Evolutionary conservation across 2,113 vertebrate species (phyloP).

Genomic region (Oriolus oriolus): DNA sequence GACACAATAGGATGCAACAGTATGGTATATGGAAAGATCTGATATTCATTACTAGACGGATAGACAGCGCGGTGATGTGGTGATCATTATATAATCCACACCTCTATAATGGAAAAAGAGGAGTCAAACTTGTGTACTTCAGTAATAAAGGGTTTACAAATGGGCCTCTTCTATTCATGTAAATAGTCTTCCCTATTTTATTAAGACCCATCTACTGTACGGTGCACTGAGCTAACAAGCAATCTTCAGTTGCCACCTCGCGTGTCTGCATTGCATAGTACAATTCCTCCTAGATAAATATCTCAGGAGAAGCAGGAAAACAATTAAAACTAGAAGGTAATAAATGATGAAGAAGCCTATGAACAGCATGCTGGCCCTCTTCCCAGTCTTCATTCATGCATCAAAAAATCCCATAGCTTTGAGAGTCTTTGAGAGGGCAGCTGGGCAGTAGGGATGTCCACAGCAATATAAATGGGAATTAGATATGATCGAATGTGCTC

Average conservation of each 20-base stretch:
- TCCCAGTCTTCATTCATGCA: slow-evolving; percentile 79
- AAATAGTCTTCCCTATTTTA: slow-evolving; percentile 25
- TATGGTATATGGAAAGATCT: background rate
- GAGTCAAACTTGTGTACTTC: slow-evolving; percentile 21
- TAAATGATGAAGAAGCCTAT: slow-evolving; percentile 77
- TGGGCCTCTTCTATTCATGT: background rate
- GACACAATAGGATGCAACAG: background rate
- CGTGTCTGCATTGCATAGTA: slow-evolving; percentile 8
- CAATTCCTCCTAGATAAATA: slow-evolving; percentile 71
- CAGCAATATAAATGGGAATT: slow-evolving; percentile 74
- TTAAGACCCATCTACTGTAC: background rate
- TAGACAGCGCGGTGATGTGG: background rate
- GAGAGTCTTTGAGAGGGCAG: slow-evolving; percentile 73
- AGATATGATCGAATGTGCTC: slow-evolving; percentile 74
- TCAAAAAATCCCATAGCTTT: slow-evolving; percentile 73
- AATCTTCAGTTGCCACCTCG: slow-evolving; percentile 37
- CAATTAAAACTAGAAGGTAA: slow-evolving; percentile 82
- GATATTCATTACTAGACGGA: slow-evolving; percentile 11
- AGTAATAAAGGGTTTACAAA: slow-evolving; percentile 35
- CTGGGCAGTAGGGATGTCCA: slow-evolving; percentile 78
- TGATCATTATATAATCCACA: slow-evolving; percentile 4
- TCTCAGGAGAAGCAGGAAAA: slow-evolving; percentile 76
- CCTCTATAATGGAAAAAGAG: background rate
- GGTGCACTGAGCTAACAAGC: background rate
- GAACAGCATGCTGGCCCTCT: slow-evolving; percentile 70